Evolutionary conservation across 2,113 vertebrate species (phyloP).

Genomic region (Tragelaphus strepsiceros): DNA sequence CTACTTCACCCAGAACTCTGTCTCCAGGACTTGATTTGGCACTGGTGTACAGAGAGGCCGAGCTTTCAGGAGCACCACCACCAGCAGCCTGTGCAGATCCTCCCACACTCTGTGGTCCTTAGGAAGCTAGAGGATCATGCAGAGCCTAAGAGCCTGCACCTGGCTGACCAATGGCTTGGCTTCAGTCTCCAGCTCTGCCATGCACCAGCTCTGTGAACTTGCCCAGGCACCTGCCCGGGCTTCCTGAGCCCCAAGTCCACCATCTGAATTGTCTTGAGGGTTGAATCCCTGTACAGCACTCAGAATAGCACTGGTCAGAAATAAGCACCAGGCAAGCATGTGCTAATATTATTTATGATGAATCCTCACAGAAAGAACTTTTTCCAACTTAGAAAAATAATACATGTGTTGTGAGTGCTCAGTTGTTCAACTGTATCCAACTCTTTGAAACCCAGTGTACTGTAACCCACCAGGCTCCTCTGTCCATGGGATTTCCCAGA

Average conservation of each 20-base stretch:
- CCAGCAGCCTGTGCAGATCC: fast-evolving
- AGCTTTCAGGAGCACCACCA: neutral
- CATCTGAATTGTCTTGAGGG: neutral
- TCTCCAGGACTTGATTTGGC: neutral
- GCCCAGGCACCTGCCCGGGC: neutral
- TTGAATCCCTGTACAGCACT: neutral
- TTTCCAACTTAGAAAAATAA: neutral
- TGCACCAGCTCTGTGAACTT: neutral
- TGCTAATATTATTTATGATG: neutral
- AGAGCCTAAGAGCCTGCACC: neutral
- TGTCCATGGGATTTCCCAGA: neutral
- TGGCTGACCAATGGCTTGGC: neutral
- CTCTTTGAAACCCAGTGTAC: neutral
- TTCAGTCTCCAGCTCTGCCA: neutral
- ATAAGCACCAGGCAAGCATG: neutral
- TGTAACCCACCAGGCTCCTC: neutral
- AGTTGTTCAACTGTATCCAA: neutral
- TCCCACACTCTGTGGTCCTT: neutral
- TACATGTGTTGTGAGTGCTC: neutral
- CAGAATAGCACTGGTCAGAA: neutral
- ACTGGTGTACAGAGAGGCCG: neutral
- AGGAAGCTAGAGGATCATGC: neutral
- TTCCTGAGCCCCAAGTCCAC: neutral
- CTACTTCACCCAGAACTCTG: neutral
- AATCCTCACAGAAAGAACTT: neutral